Evolutionary conservation across 2,888 invertebrate genomes (phyloP).

Genomic region (Didymodactylos carnosus): DNA sequence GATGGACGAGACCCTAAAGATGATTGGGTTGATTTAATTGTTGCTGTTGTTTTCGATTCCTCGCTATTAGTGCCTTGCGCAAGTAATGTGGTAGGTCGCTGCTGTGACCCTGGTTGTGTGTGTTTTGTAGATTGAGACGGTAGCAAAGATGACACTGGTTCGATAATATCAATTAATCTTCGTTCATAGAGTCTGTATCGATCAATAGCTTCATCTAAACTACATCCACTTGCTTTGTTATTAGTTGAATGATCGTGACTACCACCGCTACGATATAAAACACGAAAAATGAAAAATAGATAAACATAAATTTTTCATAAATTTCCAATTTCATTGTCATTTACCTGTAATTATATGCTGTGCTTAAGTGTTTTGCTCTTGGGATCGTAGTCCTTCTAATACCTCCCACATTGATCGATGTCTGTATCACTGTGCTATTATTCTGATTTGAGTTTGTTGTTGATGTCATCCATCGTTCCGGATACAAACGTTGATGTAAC

Average conservation of each 20-base stretch:
- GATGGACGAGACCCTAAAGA: too few species aligned
- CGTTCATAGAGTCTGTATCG: conserved; percentile 10
- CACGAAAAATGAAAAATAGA: too few species aligned
- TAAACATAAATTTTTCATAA: too few species aligned
- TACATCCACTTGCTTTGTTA: not conserved
- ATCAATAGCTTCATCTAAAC: conserved; percentile 3
- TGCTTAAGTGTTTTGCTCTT: not conserved
- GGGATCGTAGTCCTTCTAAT: not conserved
- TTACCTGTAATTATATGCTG: not conserved
- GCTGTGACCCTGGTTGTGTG: too few species aligned
- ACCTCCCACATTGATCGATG: not conserved
- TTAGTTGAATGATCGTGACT: not conserved
- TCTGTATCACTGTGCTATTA: too few species aligned
- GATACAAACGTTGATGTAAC: conserved; percentile 10
- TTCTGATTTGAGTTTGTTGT: not conserved
- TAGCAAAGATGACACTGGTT: not conserved
- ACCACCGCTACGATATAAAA: too few species aligned
- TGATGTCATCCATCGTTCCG: not conserved
- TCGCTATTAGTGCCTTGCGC: too few species aligned
- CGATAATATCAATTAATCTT: conserved; percentile 3
- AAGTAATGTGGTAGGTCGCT: too few species aligned
- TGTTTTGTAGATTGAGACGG: not conserved
- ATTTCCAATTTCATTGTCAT: too few species aligned
- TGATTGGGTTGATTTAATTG: too few species aligned
- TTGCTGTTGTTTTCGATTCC: not conserved